Evolutionary conservation across 2,113 vertebrate genomes (phyloP).

Genomic region (Antechinus stuartii): DNA sequence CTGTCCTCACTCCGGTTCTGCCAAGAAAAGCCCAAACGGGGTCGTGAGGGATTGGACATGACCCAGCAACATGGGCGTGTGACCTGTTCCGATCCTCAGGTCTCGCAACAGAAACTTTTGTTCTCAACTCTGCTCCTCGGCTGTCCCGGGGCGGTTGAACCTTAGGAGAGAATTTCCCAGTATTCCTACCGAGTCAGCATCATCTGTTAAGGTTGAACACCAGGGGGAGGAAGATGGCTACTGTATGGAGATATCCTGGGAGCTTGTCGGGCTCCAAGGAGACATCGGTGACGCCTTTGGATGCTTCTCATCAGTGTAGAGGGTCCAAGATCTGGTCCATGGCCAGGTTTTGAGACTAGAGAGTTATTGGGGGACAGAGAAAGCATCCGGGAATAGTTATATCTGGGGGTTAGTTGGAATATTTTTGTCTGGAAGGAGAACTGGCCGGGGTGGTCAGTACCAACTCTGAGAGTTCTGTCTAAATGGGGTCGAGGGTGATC

Average conservation of each 20-base stretch:
- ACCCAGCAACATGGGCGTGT: too few relatives aligned
- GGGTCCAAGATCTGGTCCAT: not conserved
- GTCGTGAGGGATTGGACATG: not conserved
- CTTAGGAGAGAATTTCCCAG: not conserved
- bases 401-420: not conserved
- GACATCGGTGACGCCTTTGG: not conserved
- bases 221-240: not conserved
- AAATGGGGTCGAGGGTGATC: not conserved
- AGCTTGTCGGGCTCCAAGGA: not conserved
- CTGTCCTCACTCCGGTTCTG: too few relatives aligned
- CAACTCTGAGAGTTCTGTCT: not conserved
- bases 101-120: not conserved
- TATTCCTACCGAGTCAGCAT: not conserved
- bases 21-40: not conserved
- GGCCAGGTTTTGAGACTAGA: not conserved
- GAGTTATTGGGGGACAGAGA: not conserved
- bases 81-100: not conserved
- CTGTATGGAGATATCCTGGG: not conserved
- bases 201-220: not conserved
- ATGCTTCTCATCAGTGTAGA: not conserved
- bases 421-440: not conserved
- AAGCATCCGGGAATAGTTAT: too few relatives aligned
- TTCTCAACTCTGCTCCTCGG: not conserved
- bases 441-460: not conserved
- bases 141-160: not conserved